Percentiles rank a stretch among this genome's conserved stretches.
Evolutionary conservation across 2,888 invertebrate species (phyloP).

Genomic region (Auanema freiburgensis): DNA sequence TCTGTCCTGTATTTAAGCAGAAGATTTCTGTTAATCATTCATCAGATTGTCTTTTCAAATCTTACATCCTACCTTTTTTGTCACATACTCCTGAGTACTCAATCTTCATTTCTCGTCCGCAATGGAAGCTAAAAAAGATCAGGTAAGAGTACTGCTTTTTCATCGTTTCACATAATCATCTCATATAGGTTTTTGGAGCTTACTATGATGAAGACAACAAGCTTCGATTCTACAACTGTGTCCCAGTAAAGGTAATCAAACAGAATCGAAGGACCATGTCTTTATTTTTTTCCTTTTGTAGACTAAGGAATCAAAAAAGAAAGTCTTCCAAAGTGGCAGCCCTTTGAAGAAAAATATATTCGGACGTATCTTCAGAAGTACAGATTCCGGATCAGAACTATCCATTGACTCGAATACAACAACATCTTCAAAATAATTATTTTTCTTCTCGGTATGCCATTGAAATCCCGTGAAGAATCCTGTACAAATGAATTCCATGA

Average conservation of each 20-base stretch:
- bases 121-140: constrained; percentile 7
- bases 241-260: constrained; percentile 19
- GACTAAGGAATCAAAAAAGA: not conserved
- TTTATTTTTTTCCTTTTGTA: not conserved
- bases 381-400: constrained; percentile 15
- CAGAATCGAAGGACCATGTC: not conserved
- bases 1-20: constrained; percentile 5
- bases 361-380: constrained; percentile 7
- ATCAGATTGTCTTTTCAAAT: not conserved
- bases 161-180: not conserved
- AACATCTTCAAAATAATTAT: not conserved
- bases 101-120: constrained; percentile 1
- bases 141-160: constrained; percentile 1
- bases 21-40: constrained; percentile 6
- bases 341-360: constrained; percentile 12
- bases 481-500: too few species aligned
- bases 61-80: not conserved
- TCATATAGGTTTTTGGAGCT: constrained; percentile 19
- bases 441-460: too few species aligned
- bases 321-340: not conserved
- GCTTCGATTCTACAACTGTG: constrained; percentile 24
- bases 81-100: not conserved
- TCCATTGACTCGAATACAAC: constrained; percentile 12
- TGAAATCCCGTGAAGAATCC: too few species aligned
- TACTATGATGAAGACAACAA: constrained; percentile 18